Evolutionary conservation across 1,140 invertebrate genomes (phyloP).

Genomic region (Hyposmocoma kahamanoa): DNA sequence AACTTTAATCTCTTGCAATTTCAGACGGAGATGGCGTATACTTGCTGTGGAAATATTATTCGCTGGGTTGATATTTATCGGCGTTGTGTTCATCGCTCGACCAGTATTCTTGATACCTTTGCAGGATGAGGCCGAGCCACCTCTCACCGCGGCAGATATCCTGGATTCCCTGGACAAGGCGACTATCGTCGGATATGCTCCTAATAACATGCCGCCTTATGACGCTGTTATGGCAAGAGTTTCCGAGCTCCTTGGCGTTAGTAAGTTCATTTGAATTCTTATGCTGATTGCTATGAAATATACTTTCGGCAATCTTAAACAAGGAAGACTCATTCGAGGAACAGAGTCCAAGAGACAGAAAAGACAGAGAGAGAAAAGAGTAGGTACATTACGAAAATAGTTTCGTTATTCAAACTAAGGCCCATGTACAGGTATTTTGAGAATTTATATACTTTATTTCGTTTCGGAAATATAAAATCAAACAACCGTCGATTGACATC

Average conservation of each 20-base stretch:
- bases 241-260: constrained; percentile 21
- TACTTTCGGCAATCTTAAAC: no score
- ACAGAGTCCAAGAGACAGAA: no score
- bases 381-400: no score
- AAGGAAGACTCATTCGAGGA: no score
- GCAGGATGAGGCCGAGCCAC: constrained; percentile 29
- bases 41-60: constrained; percentile 34
- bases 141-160: constrained; percentile 27
- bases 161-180: constrained; percentile 22
- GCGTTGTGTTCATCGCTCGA: constrained; percentile 37
- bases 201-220: constrained; percentile 30
- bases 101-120: constrained; percentile 53
- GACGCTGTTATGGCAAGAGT: constrained; percentile 31
- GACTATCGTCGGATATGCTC: constrained; percentile 46
- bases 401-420: no score
- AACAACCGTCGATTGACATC: no score
- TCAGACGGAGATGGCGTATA: constrained; percentile 27
- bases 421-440: no score
- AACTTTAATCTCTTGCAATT: neutral
- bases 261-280: no score
- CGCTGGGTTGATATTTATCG: constrained; percentile 27
- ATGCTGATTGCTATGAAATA: no score
- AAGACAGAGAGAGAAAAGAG: no score
- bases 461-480: no score
- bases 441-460: no score